phyloP scores from a whole-genome alignment of 2,888 invertebrate genomes.

The Eristalis tenax region DNA sequence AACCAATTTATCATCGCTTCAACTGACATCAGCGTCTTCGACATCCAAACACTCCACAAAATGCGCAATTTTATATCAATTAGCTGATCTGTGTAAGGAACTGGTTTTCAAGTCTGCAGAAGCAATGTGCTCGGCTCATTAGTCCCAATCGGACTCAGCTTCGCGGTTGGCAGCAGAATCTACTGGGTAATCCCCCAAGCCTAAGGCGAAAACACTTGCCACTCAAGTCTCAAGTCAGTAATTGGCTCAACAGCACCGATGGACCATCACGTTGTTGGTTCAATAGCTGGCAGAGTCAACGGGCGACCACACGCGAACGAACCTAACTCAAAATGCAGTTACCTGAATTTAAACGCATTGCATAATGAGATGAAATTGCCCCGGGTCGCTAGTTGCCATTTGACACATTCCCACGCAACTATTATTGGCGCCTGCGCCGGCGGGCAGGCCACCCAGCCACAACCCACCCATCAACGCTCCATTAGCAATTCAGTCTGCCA shows the following conservation, averaged over 20 bases:
- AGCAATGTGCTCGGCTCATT: background rate
- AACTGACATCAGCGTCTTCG: background rate
- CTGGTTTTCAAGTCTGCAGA: background rate
- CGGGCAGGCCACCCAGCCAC: constrained; percentile 56
- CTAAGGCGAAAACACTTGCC: background rate
- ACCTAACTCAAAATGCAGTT: background rate
- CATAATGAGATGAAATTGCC: background rate
- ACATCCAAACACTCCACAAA: background rate
- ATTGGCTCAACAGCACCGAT: background rate
- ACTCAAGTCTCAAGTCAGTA: background rate
- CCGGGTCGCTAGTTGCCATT: background rate
- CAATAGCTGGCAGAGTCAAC: background rate
- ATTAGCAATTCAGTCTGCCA: constrained; percentile 68
- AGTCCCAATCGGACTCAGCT: background rate
- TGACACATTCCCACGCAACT: constrained; percentile 30
- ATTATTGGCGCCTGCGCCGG: constrained; percentile 51
- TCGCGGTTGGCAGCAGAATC: background rate
- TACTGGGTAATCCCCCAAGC: background rate
- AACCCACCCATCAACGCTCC: constrained; percentile 37
- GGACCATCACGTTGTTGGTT: too few relatives aligned
- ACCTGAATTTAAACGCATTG: background rate
- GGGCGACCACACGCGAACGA: background rate
- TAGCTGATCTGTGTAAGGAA: background rate
- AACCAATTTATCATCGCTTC: background rate
- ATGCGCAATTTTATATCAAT: background rate